Evolutionary conservation across 2,113 vertebrate genomes (phyloP), one percentile per base, ranked within the genome.

Genomic region (Psittacara wagleri): DNA sequence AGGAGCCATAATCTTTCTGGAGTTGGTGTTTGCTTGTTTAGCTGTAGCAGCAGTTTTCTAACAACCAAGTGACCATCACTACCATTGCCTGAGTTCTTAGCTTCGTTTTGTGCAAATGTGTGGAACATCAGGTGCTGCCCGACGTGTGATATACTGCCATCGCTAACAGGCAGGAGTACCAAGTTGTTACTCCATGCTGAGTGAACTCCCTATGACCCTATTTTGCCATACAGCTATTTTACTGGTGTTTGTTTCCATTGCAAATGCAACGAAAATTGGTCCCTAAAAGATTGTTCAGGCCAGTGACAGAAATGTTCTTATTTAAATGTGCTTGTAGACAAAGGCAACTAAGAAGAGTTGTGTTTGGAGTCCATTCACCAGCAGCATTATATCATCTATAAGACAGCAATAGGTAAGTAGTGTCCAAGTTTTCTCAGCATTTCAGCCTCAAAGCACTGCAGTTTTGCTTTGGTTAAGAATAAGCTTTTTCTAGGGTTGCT

Each of bases 331-430:
- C 43, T 88, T 83, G 64, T 46, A 93, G 83, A 92, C 90, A 91
- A 92, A 90, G 76, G 14, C 3, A 6, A 96, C 35, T 24, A 55
- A 81, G 63, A 70, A 37, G 35, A 39, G 37, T 86, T 77, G 57
- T 59, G 57, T 88, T 61, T 81, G 61, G 64, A 88, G 67, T 77
- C 72, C 48, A 13, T 86, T 94, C 93, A 96, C 89, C 85, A 90
- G 88, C 72, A 63, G 39, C 90, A 83, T 83, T 90, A 81, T 81
- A 75, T 93, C 75, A 93, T 89, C 44, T 63, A 5, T 46, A 67
- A 59, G 62, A 15, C 57, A n/a, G 66, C 77, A 88, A 48, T 51
- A 94, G 75, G 70, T 88, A 79, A 88, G 35, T 31, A 33, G 70
- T 72, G 59, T 86, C 63, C 61, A 83, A 72, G 46, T 75, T 78